Evolutionary conservation across 1,140 invertebrate species (phyloP).

Genomic region (Micrasema longulum): DNA sequence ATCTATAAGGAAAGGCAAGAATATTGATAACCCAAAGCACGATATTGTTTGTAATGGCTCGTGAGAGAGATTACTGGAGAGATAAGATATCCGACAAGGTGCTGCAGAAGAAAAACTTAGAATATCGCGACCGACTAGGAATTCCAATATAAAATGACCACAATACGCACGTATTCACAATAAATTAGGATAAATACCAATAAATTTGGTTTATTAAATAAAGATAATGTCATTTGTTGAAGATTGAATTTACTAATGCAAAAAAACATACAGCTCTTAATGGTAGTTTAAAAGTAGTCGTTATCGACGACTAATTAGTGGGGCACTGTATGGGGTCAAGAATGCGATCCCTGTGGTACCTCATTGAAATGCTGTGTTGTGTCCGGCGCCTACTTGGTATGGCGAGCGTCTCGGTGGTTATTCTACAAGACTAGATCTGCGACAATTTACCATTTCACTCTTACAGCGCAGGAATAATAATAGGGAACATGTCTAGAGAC

Average conservation of each 20-base stretch:
- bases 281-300: not conserved
- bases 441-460: constrained; percentile 33
- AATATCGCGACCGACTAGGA: constrained; percentile 5
- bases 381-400: constrained; percentile 27
- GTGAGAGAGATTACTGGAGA: constrained; percentile 24
- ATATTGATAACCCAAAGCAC: constrained; percentile 29
- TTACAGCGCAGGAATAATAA: constrained; percentile 25
- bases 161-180: too few relatives aligned
- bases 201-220: not conserved
- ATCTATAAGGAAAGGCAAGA: constrained; percentile 17
- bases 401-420: constrained; percentile 1
- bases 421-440: constrained; percentile 23
- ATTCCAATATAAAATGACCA: constrained; percentile 7
- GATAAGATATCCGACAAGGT: constrained; percentile 3
- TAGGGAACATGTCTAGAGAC: not conserved
- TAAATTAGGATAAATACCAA: not conserved
- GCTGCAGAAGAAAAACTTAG: constrained; percentile 13
- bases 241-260: not conserved
- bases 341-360: constrained; percentile 23
- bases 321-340: not conserved
- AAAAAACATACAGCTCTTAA: not conserved
- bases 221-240: not conserved
- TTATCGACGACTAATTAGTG: constrained; percentile 20
- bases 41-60: constrained; percentile 34
- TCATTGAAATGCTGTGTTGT: constrained; percentile 24